These are phyloP conservation scores for Melanargia galathea DNA, from an alignment of 2,888 invertebrate genomes.

Conservation along the genomic window DNA sequence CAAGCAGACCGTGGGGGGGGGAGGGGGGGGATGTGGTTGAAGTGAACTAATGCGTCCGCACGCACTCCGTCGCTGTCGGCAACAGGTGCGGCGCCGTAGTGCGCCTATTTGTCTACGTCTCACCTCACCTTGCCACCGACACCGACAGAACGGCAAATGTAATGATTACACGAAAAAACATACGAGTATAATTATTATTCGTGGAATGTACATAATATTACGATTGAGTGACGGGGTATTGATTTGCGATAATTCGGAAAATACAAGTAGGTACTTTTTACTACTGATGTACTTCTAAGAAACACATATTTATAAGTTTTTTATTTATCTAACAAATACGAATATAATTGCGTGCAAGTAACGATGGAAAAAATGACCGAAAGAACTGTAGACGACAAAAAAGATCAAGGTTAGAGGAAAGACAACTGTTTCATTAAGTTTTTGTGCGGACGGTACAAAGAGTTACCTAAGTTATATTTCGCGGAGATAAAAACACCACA, in stretches of 20 bases:
- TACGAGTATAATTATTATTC: too few relatives aligned
- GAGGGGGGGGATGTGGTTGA: conserved; percentile 12
- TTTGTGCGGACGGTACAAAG: conserved; percentile 7
- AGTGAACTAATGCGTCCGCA: conserved; percentile 23
- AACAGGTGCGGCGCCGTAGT: conserved; percentile 21
- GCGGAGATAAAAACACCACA: background rate
- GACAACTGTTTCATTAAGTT: conserved; percentile 15
- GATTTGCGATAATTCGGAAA: too few relatives aligned
- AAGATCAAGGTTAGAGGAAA: conserved; percentile 28
- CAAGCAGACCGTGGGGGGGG: background rate
- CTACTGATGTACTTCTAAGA: too few relatives aligned
- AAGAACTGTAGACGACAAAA: conserved; percentile 7
- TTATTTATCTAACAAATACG: background rate
- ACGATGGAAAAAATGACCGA: conserved; percentile 7
- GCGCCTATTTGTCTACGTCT: conserved; percentile 26
- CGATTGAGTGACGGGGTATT: too few relatives aligned
- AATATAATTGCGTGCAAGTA: background rate
- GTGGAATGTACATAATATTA: too few relatives aligned
- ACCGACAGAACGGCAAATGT: background rate
- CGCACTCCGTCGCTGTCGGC: conserved; percentile 11
- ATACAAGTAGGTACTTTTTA: too few relatives aligned
- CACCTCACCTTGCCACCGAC: background rate
- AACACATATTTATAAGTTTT: background rate
- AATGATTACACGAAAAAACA: background rate
- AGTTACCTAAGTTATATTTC: conserved; percentile 11